Evolutionary conservation across 2,113 vertebrate species (phyloP).

Genomic region (Candoia aspera): DNA sequence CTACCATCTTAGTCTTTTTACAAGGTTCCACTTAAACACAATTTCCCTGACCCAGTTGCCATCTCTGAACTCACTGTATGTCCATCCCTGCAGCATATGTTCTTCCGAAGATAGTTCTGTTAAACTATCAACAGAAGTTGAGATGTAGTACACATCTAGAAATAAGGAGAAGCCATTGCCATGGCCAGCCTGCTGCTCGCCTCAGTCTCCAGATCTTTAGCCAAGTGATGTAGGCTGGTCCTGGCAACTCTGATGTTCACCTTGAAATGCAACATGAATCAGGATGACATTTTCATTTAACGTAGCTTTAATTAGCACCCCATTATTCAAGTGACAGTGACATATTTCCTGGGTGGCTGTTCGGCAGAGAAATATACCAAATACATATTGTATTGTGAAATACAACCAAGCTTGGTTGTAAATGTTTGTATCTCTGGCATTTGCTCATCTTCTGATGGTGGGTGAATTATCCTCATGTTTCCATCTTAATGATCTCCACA

Average conservation of each 20-base stretch:
- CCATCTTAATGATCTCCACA: neutral
- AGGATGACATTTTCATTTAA: neutral
- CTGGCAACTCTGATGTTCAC: neutral
- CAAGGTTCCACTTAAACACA: neutral
- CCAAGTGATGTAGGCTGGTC: neutral
- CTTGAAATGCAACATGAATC: neutral
- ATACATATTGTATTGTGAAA: too few species aligned
- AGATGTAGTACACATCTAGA: neutral
- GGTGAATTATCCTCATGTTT: conserved; percentile 1
- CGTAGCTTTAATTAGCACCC: conserved; percentile 7
- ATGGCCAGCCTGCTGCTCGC: neutral
- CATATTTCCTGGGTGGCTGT: neutral
- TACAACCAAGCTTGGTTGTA: neutral
- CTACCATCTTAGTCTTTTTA: neutral
- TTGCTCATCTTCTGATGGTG: neutral
- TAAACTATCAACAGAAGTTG: neutral
- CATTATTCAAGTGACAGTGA: neutral
- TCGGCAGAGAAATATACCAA: neutral
- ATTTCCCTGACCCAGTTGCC: neutral
- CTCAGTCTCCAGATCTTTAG: neutral
- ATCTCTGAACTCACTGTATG: neutral
- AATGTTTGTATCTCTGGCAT: neutral
- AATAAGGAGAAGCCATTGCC: neutral
- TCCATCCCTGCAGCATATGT: neutral
- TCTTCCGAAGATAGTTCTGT: neutral